Conservation (phyloP, 2,797 vertebrate genomes). For the Vipera latastei region DNA sequence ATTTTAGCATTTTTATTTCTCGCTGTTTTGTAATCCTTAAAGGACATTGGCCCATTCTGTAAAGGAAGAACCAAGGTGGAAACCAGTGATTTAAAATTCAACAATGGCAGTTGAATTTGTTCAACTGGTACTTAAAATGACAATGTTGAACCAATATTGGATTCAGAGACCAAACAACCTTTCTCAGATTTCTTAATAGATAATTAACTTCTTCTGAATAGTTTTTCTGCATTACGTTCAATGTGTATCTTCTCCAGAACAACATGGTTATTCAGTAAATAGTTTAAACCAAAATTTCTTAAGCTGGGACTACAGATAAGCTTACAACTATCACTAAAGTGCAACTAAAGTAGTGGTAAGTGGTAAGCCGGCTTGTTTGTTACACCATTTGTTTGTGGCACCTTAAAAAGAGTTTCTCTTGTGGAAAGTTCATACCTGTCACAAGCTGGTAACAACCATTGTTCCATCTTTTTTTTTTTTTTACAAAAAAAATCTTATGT, state of each 20-base stretch:
- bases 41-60: background rate
- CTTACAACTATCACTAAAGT: background rate
- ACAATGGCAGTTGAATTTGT: background rate
- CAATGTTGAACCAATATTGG: background rate
- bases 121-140: background rate
- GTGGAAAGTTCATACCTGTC: background rate
- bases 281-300: background rate
- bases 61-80: background rate
- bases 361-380: background rate
- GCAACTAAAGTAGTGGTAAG: too few species aligned
- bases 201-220: background rate
- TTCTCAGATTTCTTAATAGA: background rate
- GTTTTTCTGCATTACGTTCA: background rate
- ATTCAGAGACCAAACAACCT: background rate
- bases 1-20: background rate
- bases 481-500: background rate
- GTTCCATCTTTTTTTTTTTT: background rate
- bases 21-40: background rate
- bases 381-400: background rate
- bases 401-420: background rate
- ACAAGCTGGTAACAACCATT: background rate
- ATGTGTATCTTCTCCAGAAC: background rate
- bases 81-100: background rate
- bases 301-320: background rate
- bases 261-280: background rate